Evolutionary conservation across 23 tunicate genomes (phyloP), one percentile per base, ranked within the genome.

Genomic region (Halocynthia roretzi): DNA sequence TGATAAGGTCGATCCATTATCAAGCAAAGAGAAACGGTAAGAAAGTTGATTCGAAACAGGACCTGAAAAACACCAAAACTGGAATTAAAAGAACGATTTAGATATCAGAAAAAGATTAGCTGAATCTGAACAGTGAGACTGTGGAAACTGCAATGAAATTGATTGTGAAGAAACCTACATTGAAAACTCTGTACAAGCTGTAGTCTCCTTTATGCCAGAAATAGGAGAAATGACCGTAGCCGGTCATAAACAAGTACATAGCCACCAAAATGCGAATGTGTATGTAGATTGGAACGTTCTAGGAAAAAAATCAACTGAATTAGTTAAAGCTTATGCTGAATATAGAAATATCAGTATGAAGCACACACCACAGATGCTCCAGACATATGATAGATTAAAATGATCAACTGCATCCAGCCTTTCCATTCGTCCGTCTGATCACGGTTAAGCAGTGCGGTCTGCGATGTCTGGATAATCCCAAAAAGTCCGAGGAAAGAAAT

Each of bases 351-450:
- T 58, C 1, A 4, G 2, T 58, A 58, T 4, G 1, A 5, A 51
- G 15, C 0, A 76, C 74, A 53, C 61, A 88, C 95, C 71, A 53
- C 80, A 23, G 90, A 85, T 5, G 90, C 91, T 8, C 97, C 97
- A 8, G 97, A 86, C 61, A 85, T 57, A 22, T 91, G 97, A 72
- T 91, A 91, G 18, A 91, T 82, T 18, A 91, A 83, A 7, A 91
- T 83, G 60, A 91, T 48, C 17, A 91, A 72, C 52, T 82, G 87
- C 97, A 91, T 91, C 97, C 97, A 91, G 11, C 97, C 97, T 40
- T 85, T 85, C 97, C 97, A 91, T 77, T 91, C 97, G 67, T 91
- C 90, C 0, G 87, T 85, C 72, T 91, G 97, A 58, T 85, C 87
- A 9, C 87, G 84, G 53, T 85, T 91, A 7, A 85, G 77, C 15